phyloP scores from a whole-genome alignment of 2,888 invertebrate genomes.

The Rhogogaster chlorosoma region DNA sequence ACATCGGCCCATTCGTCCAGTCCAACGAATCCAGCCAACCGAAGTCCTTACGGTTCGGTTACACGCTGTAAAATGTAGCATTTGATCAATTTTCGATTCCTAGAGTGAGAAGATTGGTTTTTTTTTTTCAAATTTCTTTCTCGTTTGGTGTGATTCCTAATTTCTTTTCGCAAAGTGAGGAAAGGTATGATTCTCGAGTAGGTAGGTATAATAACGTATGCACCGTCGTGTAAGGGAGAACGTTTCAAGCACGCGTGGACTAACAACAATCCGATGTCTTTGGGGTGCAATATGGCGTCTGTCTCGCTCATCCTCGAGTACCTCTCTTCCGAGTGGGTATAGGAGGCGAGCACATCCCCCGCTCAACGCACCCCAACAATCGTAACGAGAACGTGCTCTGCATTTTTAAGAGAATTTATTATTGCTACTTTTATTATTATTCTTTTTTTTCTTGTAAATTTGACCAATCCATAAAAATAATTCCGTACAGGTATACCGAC shows the following conservation, averaged over 20 bases:
- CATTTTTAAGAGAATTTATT: conserved; percentile 33
- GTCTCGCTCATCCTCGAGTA: conserved; percentile 40
- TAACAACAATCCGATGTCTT: conserved; percentile 50
- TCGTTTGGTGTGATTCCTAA: background rate
- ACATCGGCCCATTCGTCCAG: conserved; percentile 72
- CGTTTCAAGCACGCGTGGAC: conserved; percentile 34
- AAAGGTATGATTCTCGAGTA: background rate
- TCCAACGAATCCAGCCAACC: conserved; percentile 72
- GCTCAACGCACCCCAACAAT: conserved; percentile 37
- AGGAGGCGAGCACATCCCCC: background rate
- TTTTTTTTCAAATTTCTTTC: background rate
- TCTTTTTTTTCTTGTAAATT: too few relatives aligned
- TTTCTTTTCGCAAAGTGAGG: background rate
- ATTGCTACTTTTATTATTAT: background rate
- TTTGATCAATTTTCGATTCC: background rate
- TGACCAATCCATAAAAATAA: background rate
- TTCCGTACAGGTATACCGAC: background rate
- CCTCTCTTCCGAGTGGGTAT: conserved; percentile 21
- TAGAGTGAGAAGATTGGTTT: background rate
- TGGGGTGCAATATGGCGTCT: conserved; percentile 47
- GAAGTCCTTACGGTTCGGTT: conserved; percentile 71
- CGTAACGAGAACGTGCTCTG: conserved; percentile 51
- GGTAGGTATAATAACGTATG: conserved; percentile 36
- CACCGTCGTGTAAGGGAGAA: conserved; percentile 35
- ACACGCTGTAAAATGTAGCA: conserved; percentile 64